Percentiles rank a stretch among this genome's conserved stretches.
These are phyloP conservation scores for Leptobrachium ailaonicum DNA, from an alignment of 2,113 vertebrate genomes.

Conservation along the genomic window DNA sequence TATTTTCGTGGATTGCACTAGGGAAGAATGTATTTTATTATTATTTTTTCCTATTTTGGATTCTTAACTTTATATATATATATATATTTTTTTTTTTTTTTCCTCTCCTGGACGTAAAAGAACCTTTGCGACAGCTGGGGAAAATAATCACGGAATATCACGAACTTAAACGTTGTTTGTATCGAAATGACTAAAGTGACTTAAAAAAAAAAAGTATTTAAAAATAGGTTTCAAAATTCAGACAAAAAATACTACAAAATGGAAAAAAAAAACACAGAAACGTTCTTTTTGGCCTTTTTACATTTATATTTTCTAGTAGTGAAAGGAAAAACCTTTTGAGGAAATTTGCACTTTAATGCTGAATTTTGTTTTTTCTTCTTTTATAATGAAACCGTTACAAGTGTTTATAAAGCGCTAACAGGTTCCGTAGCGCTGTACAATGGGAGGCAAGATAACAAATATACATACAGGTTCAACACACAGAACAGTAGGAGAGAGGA, in stretches of 20 bases:
- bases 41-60: constrained; percentile 33
- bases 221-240: constrained; percentile 51
- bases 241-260: not conserved
- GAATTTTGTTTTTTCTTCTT: not conserved
- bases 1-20: constrained; percentile 69
- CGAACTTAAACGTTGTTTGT: not conserved
- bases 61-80: not conserved
- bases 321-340: not conserved
- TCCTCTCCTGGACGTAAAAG: not conserved
- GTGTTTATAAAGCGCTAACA: not conserved
- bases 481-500: too few species aligned
- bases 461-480: too few species aligned
- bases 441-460: too few species aligned
- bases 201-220: constrained; percentile 31
- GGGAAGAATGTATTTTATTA: constrained; percentile 64
- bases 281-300: constrained; percentile 13
- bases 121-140: not conserved
- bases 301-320: not conserved
- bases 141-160: not conserved
- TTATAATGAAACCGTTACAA: constrained; percentile 20
- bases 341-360: constrained; percentile 42
- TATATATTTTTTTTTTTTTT: too few species aligned
- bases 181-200: constrained; percentile 3
- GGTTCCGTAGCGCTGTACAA: too few species aligned
- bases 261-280: too few species aligned